A percentile compares a stretch with the other conserved stretches of the same genome.
Evolutionary conservation across 2,797 vertebrate species (phyloP).

Genomic region (Philypnodon macrostomus): DNA sequence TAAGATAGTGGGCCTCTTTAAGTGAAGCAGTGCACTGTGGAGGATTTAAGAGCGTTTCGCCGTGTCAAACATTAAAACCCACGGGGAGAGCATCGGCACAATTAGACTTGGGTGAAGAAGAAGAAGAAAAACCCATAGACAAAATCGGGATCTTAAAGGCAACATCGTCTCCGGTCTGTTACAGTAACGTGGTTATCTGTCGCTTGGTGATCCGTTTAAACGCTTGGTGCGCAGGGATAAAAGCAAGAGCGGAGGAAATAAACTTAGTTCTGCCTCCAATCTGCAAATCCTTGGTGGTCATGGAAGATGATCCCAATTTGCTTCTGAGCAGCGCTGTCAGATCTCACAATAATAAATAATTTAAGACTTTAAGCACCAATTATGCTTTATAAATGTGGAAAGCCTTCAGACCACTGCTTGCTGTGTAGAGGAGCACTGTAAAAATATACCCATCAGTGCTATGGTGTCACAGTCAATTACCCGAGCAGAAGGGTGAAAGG

Average conservation of each 20-base stretch:
- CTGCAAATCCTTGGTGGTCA: slow-evolving; percentile 86
- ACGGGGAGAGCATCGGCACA: slow-evolving; percentile 82
- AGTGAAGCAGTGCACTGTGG: slow-evolving; percentile 72
- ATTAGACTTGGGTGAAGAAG: slow-evolving; percentile 76
- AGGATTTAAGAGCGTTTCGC: slow-evolving; percentile 83
- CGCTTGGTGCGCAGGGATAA: slow-evolving; percentile 83
- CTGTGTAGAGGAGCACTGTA: slow-evolving; percentile 58
- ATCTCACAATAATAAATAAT: slow-evolving; percentile 86
- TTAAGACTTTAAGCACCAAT: slow-evolving; percentile 84
- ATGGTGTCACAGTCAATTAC: slow-evolving; percentile 65
- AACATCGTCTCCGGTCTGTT: slow-evolving; percentile 77
- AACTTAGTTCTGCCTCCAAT: slow-evolving; percentile 87
- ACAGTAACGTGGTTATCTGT: slow-evolving; percentile 84
- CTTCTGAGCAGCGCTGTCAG: slow-evolving; percentile 82
- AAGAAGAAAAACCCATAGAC: slow-evolving; percentile 68
- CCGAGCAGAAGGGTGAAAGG: slow-evolving; percentile 41
- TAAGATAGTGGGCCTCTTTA: slow-evolving; percentile 77
- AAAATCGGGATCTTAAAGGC: slow-evolving; percentile 78
- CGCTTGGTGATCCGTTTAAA: slow-evolving; percentile 84
- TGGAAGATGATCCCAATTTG: slow-evolving; percentile 87
- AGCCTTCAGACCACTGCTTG: slow-evolving; percentile 72
- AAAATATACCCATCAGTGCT: slow-evolving; percentile 65
- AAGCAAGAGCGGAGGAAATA: slow-evolving; percentile 83
- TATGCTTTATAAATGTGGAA: slow-evolving; percentile 82
- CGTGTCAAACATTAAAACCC: slow-evolving; percentile 85